Base-by-base conservation (phyloP, 1,140 invertebrate genomes). In the Steinernema khuongi region DNA sequence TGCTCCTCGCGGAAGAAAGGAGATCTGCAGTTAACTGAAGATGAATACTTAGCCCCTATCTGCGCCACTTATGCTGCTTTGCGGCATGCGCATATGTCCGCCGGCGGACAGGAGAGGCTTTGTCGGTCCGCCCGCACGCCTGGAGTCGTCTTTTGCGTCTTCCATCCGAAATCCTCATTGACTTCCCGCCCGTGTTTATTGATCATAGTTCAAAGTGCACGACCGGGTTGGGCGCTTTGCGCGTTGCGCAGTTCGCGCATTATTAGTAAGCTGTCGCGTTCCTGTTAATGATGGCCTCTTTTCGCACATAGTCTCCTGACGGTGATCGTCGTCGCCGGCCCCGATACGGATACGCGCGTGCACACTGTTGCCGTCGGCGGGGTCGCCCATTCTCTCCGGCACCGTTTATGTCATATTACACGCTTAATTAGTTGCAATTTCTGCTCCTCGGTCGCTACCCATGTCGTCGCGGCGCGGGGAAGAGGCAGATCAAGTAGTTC, bases 181-280 rank as follows among this genome's bases (percentile, higher is more conserved):
- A 41, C n/a, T 41, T n/a, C n/a, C 36, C n/a, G n/a, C 36, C 36
- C 36, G 22, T 60, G 50, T 60, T 60, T 60, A 60, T 60, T 60
- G 50, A 60, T 60, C 50, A 60, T 60, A 60, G 50, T 60, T 60
- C 50, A 60, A 60, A 60, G 50, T 60, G 50, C 50, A 60, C 7
- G 7, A 60, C 50, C 22, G 36, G 14, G 50, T 60, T 60, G 22
- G 14, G 4, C 22, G 22, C 11, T 60, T 7, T 22, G 7, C 7
- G 50, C 14, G 50, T 41, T 7, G 36, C 36, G 36, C 36, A 41
- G 36, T 41, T 41, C n/a, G 7, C 36, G 7, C 36, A 7, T 41
- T 60, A 60, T 17, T 60, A 17, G 14, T 26, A 60, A 14, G 50
- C 26, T 60, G 7, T 7, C 36, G 36, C 36, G n/a, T 41, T 41